phyloP scores from a whole-genome alignment of 2,888 invertebrate species.

The Macropis europaea region DNA sequence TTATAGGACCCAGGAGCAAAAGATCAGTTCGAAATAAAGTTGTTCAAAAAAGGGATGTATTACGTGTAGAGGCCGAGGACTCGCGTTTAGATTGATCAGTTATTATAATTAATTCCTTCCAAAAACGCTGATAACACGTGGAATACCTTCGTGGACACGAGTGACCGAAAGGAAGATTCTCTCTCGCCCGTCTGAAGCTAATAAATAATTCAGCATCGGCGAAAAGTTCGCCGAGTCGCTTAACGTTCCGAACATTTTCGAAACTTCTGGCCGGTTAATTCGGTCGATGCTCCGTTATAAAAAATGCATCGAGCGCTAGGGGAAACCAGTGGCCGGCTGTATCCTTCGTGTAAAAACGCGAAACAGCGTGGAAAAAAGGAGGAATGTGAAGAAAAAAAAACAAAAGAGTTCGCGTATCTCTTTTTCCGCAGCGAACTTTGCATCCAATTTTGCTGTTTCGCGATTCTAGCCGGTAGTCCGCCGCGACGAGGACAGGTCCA shows the following conservation, averaged over 20 bases:
- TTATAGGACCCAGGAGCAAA: too few relatives aligned
- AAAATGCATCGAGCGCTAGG: conserved; percentile 6
- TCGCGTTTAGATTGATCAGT: too few relatives aligned
- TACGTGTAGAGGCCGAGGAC: too few relatives aligned
- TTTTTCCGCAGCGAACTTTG: conserved; percentile 34
- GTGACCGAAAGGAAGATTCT: neutral
- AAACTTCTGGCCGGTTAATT: conserved; percentile 9
- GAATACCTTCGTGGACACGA: too few relatives aligned
- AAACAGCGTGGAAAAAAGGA: conserved; percentile 3
- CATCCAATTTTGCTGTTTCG: conserved; percentile 37
- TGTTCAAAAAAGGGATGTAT: too few relatives aligned
- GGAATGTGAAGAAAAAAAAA: conserved; percentile 11
- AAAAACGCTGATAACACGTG: too few relatives aligned
- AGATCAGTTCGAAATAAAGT: too few relatives aligned
- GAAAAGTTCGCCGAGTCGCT: conserved; percentile 3
- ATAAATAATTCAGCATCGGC: conserved; percentile 14
- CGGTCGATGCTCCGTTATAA: conserved; percentile 14
- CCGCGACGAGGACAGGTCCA: conserved; percentile 16
- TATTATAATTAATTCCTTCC: too few relatives aligned
- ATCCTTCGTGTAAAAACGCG: too few relatives aligned
- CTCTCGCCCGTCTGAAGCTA: neutral
- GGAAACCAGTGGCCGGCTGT: too few relatives aligned
- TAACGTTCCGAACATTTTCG: neutral
- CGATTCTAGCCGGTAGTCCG: conserved; percentile 1
- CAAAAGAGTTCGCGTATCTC: conserved; percentile 27